These are phyloP conservation scores for Eulemur mongoz DNA, from an alignment of 2,797 vertebrate species.

Conservation along the genomic window DNA sequence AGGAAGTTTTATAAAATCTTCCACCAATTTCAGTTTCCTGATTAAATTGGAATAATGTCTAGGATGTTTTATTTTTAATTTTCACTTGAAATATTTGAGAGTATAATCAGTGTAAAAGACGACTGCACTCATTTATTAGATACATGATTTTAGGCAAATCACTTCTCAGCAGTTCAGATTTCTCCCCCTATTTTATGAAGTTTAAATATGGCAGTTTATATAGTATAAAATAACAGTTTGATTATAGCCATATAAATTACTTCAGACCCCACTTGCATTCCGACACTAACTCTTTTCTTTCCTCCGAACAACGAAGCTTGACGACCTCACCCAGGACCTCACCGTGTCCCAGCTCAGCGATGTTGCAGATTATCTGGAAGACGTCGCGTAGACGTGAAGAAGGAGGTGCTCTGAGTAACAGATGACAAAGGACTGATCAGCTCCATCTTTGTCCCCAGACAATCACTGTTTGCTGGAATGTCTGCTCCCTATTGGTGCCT, in stretches of 20 bases:
- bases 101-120: neutral
- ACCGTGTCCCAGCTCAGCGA: constrained; percentile 93
- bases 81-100: neutral
- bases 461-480: constrained; percentile 80
- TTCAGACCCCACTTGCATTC: neutral
- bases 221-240: neutral
- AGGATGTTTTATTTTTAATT: neutral
- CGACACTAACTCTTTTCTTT: constrained; percentile 35
- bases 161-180: neutral
- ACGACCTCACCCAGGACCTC: constrained; percentile 92
- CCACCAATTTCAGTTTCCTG: neutral
- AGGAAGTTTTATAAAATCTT: neutral
- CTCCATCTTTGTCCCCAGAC: constrained; percentile 73
- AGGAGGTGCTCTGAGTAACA: constrained; percentile 24
- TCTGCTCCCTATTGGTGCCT: constrained; percentile 83
- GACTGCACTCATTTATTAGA: no score
- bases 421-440: constrained; percentile 58
- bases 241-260: neutral
- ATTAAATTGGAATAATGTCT: neutral
- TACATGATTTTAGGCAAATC: neutral
- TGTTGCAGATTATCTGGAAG: constrained; percentile 94
- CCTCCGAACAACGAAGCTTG: constrained; percentile 84
- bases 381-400: constrained; percentile 86
- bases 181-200: neutral
- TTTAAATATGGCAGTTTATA: neutral